Evolutionary conservation across 2,888 invertebrate species (phyloP).

Genomic region (Lordiphosa andalusiaca): DNA sequence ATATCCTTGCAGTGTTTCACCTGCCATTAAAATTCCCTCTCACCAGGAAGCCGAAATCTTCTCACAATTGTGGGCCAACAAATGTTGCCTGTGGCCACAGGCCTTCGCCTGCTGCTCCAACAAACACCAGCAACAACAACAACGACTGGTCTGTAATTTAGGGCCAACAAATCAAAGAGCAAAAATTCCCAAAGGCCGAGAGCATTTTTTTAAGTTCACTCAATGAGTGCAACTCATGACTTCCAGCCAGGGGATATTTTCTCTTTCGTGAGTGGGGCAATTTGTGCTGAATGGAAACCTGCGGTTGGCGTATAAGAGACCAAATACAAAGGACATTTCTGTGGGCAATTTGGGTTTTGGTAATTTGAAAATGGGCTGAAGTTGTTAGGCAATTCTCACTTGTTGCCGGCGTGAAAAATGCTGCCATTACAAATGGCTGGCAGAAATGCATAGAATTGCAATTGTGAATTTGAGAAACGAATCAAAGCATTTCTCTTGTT

Average conservation of each 20-base stretch:
- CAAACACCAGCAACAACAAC: constrained; percentile 3
- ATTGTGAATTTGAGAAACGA: background rate
- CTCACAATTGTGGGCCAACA: constrained; percentile 52
- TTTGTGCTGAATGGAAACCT: constrained; percentile 55
- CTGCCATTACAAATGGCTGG: too few species aligned
- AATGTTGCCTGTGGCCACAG: constrained; percentile 33
- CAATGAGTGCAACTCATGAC: constrained; percentile 3
- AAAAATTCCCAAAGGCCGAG: constrained; percentile 32
- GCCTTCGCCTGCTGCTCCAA: background rate
- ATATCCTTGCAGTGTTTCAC: background rate
- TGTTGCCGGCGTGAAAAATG: constrained; percentile 45
- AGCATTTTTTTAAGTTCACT: background rate
- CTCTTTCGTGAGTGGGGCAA: constrained; percentile 33
- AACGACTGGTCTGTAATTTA: too few species aligned
- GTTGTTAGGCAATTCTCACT: constrained; percentile 40
- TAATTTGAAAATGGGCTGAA: constrained; percentile 43
- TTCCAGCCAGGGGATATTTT: constrained; percentile 53
- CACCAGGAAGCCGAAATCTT: constrained; percentile 43
- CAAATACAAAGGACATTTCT: constrained; percentile 10
- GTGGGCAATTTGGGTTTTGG: constrained; percentile 20
- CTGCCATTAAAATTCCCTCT: constrained; percentile 34
- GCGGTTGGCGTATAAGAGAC: constrained; percentile 50
- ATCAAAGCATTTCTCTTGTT: constrained; percentile 14
- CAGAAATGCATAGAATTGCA: background rate
- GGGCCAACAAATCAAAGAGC: constrained; percentile 29